Percentiles rank a stretch among this genome's conserved stretches.
These are phyloP conservation scores for Heteractis magnifica DNA, from an alignment of 92 coral and sea anemone species.

Conservation along the genomic window DNA sequence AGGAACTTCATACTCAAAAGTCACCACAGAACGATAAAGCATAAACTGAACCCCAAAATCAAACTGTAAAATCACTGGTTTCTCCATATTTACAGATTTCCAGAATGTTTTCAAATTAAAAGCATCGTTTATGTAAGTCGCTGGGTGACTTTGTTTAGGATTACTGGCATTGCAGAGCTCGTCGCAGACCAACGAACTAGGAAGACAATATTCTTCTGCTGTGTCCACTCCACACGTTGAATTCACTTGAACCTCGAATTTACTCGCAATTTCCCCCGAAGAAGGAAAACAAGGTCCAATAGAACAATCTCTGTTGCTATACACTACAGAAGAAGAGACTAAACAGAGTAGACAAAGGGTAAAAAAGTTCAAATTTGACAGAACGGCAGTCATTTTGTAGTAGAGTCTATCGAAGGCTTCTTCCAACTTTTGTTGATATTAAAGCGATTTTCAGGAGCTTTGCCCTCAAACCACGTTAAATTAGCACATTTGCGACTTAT, in stretches of 20 bases:
- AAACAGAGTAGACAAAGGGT: slow-evolving; percentile 29
- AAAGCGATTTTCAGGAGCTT: background rate
- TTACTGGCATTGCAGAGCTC: slow-evolving; percentile 64
- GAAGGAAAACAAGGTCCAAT: slow-evolving; percentile 72
- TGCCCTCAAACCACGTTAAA: slow-evolving; percentile 7
- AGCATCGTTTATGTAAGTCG: slow-evolving; percentile 59
- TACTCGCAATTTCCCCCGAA: slow-evolving; percentile 45
- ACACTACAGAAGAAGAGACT: slow-evolving; percentile 44
- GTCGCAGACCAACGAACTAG: slow-evolving; percentile 34
- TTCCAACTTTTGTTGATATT: background rate
- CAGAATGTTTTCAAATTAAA: slow-evolving; percentile 55
- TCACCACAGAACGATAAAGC: slow-evolving; percentile 60
- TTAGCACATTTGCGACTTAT: slow-evolving; percentile 22
- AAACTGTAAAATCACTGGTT: slow-evolving; percentile 72
- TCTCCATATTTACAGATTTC: slow-evolving; percentile 81
- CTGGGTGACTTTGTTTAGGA: slow-evolving; percentile 41
- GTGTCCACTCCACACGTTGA: slow-evolving; percentile 81
- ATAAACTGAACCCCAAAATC: slow-evolving; percentile 70
- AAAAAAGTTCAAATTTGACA: slow-evolving; percentile 42
- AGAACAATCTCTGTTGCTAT: slow-evolving; percentile 39
- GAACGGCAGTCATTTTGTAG: slow-evolving; percentile 20
- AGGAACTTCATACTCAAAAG: slow-evolving; percentile 74
- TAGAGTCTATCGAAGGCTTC: slow-evolving; percentile 6
- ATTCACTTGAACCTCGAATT: slow-evolving; percentile 67
- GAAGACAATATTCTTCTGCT: slow-evolving; percentile 51